These are phyloP conservation scores for Periophthalmodon schlosseri DNA, from an alignment of 2,113 vertebrate genomes.

Conservation along the genomic window DNA sequence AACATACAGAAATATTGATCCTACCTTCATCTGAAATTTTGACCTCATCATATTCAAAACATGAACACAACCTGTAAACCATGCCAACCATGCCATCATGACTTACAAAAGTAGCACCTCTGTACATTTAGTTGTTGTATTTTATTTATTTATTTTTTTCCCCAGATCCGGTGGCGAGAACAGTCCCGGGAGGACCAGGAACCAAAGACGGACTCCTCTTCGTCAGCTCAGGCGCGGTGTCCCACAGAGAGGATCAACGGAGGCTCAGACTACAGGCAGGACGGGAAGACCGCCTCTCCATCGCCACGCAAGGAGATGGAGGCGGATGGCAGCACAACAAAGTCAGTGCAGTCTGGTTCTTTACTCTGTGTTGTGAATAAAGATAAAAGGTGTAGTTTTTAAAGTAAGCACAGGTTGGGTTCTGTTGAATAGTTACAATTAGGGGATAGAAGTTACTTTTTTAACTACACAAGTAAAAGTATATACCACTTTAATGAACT, in stretches of 20 bases:
- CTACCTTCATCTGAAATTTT: too few species aligned
- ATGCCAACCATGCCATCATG: too few species aligned
- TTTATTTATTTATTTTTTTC: background rate
- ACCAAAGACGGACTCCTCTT: constrained; percentile 76
- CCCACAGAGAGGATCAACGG: constrained; percentile 81
- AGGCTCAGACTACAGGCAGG: constrained; percentile 72
- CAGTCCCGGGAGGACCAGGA: constrained; percentile 88
- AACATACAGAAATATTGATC: too few species aligned
- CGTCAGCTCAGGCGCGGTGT: constrained; percentile 58
- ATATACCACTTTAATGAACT: too few species aligned
- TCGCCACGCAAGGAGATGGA: constrained; percentile 79
- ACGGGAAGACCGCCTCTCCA: constrained; percentile 63
- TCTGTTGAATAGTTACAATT: too few species aligned
- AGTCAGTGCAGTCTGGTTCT: constrained; percentile 71
- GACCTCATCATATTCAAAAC: too few species aligned
- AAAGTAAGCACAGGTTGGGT: too few species aligned
- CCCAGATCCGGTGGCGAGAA: constrained; percentile 85
- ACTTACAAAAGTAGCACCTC: background rate
- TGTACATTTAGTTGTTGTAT: background rate
- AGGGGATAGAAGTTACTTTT: too few species aligned
- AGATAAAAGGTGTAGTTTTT: background rate
- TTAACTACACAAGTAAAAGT: too few species aligned
- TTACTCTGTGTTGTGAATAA: background rate
- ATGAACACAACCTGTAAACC: too few species aligned
- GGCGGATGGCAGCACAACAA: constrained; percentile 76